Evolutionary conservation across 2,797 vertebrate genomes (phyloP), one percentile per base, ranked within the genome.

Genomic region (Falco biarmicus): DNA sequence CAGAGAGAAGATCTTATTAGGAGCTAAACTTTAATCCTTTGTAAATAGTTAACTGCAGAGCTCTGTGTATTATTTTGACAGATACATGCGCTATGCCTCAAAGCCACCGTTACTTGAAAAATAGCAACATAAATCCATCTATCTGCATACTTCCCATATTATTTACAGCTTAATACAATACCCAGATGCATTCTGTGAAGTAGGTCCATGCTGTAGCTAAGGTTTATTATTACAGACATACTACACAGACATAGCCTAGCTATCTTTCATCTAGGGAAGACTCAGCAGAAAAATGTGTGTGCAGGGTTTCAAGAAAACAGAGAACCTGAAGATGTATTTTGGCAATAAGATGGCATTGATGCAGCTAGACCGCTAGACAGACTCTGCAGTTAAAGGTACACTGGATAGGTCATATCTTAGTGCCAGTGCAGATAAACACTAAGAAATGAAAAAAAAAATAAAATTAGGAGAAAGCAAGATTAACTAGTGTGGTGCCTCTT

Each of bases 1-100:
- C 77, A 78, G 75, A 92, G 57, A 87, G 78, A 85, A 85, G 90
- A 87, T 96, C 93, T 95, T 96, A 93, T 81, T 93, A 91, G 87
- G 39, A 95, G 86, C 81, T 96, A 92, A 95, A 93, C 64, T 94
- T 93, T 92, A 96, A 95, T 95, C 84, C 87, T 92, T 87, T 91
- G 78, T 93, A 96, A 96, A 92, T 74, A 95, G 90, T 94, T 95
- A 94, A 96, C 89, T 48, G 21, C 51, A 92, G 93, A 92, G 50
- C 81, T 76, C 19, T 61, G 50, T 70, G 74, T 90, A 57, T 83
- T 96, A 87, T 85, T 96, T 93, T 92, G 88, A 89, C 81, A 94
- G 75, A 91, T 83, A 92, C 75, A 87, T 32, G 81, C 34, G 61
- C 68, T 71, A 10, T 22, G 50, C 71, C 79, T 89, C 75, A 92